Evolutionary conservation across 64 coral and sea anemone species (phyloP), one percentile per base, ranked within the genome.

Genomic region (Actinia tenebrosa): DNA sequence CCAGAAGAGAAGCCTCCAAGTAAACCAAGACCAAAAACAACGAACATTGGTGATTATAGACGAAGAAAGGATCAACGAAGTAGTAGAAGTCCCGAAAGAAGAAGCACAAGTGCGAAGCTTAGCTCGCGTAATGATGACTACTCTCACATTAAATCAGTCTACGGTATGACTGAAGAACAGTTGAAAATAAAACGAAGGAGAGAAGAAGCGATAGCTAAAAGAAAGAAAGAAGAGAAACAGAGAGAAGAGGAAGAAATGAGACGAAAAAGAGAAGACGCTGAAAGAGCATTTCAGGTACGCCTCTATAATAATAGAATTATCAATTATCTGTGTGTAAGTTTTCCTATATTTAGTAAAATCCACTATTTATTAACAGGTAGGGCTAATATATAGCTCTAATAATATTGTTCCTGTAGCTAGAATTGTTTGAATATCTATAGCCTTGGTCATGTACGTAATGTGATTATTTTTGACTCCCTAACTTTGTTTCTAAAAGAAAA

Each of bases 151-250:
- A 94, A 85, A 90, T 98, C 96, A 8, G 79, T 66, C 15, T 98
- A 98, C 37, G 96, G 89, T 22, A 92, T 98, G 92, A 98, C 89
- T 69, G 96, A 98, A n/a, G 86, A 98, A 64, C 96, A 98, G 77
- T 18, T 98, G 10, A 86, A 98, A 86, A 98, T 98, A 6, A 98
- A 94, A 80, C 88, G 80, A 30, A 98, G 93, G 87, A 89, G 96
- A 43, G 93, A 85, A 60, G 92, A 98, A 88, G 96, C 96, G 1
- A 98, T 94, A 56, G 60, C 87, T 23, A 89, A 90, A 61, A 80
- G 96, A n/a, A 91, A 91, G 53, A 98, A 94, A 47, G 96, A 98
- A 92, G 96, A 94, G 42, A 80, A 94, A 37, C 92, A 92, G 66
- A 90, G 96, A 87, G 92, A 94, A n/a, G 62, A 89, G 5, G 96